Conservation (phyloP, 2,888 invertebrate species). For the Lithophane leautieri region DNA sequence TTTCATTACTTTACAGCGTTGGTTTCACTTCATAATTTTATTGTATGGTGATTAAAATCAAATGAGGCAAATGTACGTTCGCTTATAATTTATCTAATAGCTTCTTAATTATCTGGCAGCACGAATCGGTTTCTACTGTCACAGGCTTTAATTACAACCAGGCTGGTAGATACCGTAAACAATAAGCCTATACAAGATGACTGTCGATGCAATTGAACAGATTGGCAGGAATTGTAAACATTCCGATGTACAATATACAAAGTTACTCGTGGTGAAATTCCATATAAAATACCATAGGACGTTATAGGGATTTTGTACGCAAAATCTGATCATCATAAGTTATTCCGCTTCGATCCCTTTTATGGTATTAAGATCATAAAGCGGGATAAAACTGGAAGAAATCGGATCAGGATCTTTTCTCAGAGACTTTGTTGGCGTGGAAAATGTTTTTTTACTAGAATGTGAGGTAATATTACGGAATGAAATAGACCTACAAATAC, state of each 20-base stretch:
- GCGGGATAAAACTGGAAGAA: constrained; percentile 62
- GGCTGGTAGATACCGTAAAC: constrained; percentile 37
- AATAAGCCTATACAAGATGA: constrained; percentile 29
- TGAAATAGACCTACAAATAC: constrained; percentile 36
- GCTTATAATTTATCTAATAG: constrained; percentile 51
- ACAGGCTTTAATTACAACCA: constrained; percentile 35
- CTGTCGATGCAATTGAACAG: constrained; percentile 32
- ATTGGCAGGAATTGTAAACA: constrained; percentile 45
- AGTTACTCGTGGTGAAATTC: constrained; percentile 26
- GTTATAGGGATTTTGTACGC: constrained; percentile 51
- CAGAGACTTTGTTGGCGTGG: constrained; percentile 32
- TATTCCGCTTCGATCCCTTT: constrained; percentile 65
- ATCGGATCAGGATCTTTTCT: constrained; percentile 54
- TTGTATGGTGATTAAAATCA: constrained; percentile 40
- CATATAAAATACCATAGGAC: constrained; percentile 41
- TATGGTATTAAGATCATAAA: constrained; percentile 69
- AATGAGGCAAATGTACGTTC: constrained; percentile 36
- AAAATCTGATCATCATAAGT: constrained; percentile 68
- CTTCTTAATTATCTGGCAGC: constrained; percentile 41
- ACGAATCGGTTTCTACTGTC: constrained; percentile 44
- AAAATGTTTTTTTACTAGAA: constrained; percentile 44
- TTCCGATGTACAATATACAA: constrained; percentile 13
- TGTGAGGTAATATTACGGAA: constrained; percentile 33
- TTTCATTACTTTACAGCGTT: constrained; percentile 13
- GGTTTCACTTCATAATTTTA: constrained; percentile 55